Evolutionary conservation across 2,113 vertebrate species (phyloP).

Genomic region (Mellivora capensis): DNA sequence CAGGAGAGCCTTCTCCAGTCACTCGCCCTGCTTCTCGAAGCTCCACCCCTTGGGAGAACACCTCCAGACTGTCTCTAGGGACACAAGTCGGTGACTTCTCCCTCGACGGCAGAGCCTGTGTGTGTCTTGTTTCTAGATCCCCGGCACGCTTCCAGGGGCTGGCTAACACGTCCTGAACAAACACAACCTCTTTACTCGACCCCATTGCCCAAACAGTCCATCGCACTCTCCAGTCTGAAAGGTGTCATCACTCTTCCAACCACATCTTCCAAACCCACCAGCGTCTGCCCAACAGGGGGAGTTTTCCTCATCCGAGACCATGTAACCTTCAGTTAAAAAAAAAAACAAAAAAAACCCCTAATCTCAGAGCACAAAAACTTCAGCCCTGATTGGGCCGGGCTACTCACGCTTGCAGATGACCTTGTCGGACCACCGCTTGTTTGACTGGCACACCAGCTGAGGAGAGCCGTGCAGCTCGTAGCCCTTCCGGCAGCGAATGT

Average conservation of each 20-base stretch:
- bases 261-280: neutral
- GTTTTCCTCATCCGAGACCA: neutral
- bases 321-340: neutral
- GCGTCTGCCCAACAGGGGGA: neutral
- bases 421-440: conserved; percentile 95
- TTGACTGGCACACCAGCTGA: conserved; percentile 93
- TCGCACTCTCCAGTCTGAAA: neutral
- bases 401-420: conserved; percentile 94
- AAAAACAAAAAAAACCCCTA: neutral
- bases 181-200: neutral
- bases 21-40: neutral
- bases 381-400: neutral
- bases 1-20: neutral
- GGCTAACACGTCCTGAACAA: neutral
- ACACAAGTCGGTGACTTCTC: neutral
- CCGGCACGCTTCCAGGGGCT: neutral
- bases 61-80: neutral
- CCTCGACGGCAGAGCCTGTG: neutral
- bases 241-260: neutral
- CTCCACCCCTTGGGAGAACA: neutral
- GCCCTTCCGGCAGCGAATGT: conserved; percentile 94
- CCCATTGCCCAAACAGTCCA: neutral
- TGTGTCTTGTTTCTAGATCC: neutral
- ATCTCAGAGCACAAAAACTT: neutral
- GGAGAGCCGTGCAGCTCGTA: conserved; percentile 90